Evolutionary conservation across 2,113 vertebrate species (phyloP).

Genomic region (Procavia capensis): DNA sequence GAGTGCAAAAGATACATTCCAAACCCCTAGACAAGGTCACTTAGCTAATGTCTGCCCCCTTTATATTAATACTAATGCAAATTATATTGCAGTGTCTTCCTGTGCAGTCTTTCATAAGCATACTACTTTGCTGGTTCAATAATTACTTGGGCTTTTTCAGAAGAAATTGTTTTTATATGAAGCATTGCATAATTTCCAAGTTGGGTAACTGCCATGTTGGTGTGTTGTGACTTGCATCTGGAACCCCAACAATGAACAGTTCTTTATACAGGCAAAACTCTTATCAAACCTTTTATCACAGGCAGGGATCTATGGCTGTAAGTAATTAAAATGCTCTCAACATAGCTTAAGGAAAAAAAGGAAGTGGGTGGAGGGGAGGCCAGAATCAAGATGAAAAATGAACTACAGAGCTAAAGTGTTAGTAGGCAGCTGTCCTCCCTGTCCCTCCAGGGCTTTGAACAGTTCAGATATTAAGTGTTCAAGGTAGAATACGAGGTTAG

Average conservation of each 20-base stretch:
- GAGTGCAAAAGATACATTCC: background rate
- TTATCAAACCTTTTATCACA: background rate
- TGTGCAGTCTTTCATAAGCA: background rate
- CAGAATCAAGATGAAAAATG: background rate
- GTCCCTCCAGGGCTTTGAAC: background rate
- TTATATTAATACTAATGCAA: background rate
- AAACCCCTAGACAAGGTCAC: background rate
- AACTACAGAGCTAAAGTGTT: background rate
- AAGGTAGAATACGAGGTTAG: background rate
- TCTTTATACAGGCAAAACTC: background rate
- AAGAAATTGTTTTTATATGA: background rate
- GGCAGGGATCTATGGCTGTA: background rate
- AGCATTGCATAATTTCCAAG: background rate
- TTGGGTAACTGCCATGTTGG: background rate
- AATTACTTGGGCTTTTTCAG: background rate
- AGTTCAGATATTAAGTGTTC: background rate
- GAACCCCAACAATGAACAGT: background rate
- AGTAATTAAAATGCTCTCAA: conserved; percentile 19
- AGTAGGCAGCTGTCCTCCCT: background rate
- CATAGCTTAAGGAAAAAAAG: background rate
- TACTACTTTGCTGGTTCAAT: background rate
- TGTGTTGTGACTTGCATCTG: conserved; percentile 26
- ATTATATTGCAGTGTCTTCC: background rate
- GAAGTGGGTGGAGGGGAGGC: background rate
- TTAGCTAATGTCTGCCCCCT: background rate